Percentiles rank a stretch among this genome's conserved stretches.
These are phyloP conservation scores for Daubentonia madagascariensis DNA, from an alignment of 2,113 vertebrate species.

Conservation along the genomic window DNA sequence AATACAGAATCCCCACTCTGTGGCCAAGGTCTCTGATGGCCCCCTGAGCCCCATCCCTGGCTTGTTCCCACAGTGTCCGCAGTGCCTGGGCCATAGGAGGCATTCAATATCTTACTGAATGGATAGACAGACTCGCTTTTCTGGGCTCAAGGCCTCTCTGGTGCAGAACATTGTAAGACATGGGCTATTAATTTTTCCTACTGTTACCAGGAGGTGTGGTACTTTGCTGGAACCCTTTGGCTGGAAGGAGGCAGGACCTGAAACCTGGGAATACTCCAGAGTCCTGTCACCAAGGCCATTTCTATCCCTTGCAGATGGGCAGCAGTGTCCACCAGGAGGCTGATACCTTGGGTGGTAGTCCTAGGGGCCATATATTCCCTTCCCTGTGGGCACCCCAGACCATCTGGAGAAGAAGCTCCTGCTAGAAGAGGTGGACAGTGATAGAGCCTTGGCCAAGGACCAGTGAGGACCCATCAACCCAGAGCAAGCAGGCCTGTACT, in stretches of 20 bases:
- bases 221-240: background rate
- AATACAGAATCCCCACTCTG: background rate
- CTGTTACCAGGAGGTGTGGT: too few species aligned
- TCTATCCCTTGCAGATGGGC: background rate
- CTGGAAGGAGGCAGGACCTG: background rate
- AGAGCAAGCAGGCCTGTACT: background rate
- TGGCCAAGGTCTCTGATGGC: background rate
- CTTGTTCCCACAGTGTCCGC: background rate
- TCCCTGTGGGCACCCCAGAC: background rate
- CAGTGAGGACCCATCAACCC: background rate
- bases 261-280: background rate
- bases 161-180: background rate
- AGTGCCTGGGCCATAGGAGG: background rate
- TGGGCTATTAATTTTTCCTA: background rate
- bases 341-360: too few species aligned
- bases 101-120: background rate
- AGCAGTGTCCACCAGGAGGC: background rate
- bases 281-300: background rate
- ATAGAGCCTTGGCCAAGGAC: background rate
- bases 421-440: background rate
- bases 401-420: background rate
- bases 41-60: background rate
- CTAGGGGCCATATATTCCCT: accelerated
- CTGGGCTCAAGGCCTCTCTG: background rate
- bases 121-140: background rate